phyloP scores from a whole-genome alignment of 1,140 invertebrate species.

The Spodoptera litura region DNA sequence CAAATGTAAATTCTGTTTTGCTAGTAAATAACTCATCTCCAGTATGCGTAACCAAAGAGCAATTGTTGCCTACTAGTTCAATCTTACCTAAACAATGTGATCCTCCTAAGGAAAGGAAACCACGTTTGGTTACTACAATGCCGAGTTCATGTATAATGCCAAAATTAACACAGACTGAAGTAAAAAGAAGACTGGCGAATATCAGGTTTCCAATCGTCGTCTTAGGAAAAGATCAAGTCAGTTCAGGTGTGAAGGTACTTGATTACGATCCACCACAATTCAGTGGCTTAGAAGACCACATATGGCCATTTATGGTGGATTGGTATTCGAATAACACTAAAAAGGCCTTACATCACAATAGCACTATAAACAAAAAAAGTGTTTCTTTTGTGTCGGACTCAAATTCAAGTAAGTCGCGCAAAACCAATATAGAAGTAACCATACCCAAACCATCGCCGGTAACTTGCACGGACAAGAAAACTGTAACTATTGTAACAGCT shows the following conservation, averaged over 20 bases:
- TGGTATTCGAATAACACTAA: constrained; percentile 52
- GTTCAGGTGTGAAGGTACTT: constrained; percentile 57
- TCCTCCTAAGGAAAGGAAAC: constrained; percentile 54
- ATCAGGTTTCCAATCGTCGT: constrained; percentile 72
- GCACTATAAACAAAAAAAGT: neutral
- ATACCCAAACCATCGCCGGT: neutral
- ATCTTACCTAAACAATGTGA: constrained; percentile 19
- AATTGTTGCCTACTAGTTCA: constrained; percentile 29
- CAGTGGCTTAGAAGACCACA: constrained; percentile 67
- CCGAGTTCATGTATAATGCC: constrained; percentile 53
- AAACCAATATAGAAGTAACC: constrained; percentile 3
- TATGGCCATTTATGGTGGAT: constrained; percentile 76
- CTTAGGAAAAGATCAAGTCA: constrained; percentile 71
- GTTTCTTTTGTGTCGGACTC: neutral
- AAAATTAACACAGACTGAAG: constrained; percentile 68
- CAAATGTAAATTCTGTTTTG: constrained; percentile 4
- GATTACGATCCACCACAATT: constrained; percentile 66
- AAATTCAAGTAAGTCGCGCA: neutral
- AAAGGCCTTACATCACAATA: constrained; percentile 8
- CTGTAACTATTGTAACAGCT: neutral
- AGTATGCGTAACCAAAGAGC: constrained; percentile 52
- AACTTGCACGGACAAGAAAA: constrained; percentile 1
- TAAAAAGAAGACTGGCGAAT: constrained; percentile 64
- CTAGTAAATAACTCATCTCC: neutral
- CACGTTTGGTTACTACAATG: constrained; percentile 55